A percentile compares a stretch with the other conserved stretches of the same genome.
These are phyloP conservation scores for Scytalopus superciliaris DNA, from an alignment of 2,113 vertebrate genomes.

Conservation along the genomic window DNA sequence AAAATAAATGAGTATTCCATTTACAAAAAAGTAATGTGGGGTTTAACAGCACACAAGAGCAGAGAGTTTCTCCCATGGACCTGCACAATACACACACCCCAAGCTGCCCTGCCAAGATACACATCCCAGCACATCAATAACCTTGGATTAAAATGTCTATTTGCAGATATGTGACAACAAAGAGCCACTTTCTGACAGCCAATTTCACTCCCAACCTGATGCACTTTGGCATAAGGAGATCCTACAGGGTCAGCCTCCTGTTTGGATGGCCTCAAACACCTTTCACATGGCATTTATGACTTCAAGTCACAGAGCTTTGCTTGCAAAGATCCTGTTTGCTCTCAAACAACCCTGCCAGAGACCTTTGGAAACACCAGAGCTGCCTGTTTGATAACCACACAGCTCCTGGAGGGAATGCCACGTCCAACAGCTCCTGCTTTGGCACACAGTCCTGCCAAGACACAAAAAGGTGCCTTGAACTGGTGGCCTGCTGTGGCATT, in stretches of 20 bases:
- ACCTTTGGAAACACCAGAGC: not conserved
- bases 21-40: not conserved
- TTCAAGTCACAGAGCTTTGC: not conserved
- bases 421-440: not conserved
- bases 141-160: not conserved
- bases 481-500: not conserved
- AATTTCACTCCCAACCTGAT: not conserved
- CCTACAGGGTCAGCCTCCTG: not conserved
- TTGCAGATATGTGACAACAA: not conserved
- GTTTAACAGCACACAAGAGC: rapidly evolving
- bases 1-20: not conserved
- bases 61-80: not conserved
- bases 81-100: not conserved
- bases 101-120: not conserved
- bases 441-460: not conserved
- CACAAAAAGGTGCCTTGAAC: not conserved
- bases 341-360: not conserved
- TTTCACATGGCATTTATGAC: not conserved
- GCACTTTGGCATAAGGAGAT: not conserved
- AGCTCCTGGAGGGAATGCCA: not conserved
- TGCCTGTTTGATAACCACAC: not conserved
- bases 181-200: not conserved
- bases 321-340: not conserved
- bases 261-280: not conserved
- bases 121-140: not conserved